Evolutionary conservation across 2,888 invertebrate genomes (phyloP).

Genomic region (Blera fallax): DNA sequence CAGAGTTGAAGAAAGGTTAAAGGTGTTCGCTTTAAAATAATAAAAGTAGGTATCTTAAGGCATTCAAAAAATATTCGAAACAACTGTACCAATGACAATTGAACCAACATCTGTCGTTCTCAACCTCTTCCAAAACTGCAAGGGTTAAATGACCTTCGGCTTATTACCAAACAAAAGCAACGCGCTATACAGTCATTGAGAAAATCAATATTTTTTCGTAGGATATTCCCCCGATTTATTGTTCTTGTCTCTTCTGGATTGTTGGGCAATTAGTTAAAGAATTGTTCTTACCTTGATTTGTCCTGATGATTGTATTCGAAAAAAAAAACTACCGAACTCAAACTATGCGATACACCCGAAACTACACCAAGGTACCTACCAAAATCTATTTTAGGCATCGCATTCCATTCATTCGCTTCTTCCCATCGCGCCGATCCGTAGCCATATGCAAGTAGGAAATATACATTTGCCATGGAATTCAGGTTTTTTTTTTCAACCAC

Average conservation of each 20-base stretch:
- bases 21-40: background rate
- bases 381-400: constrained; percentile 58
- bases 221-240: background rate
- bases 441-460: constrained; percentile 48
- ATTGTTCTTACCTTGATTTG: constrained; percentile 50
- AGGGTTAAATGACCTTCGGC: constrained; percentile 49
- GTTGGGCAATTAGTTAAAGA: constrained; percentile 38
- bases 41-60: background rate
- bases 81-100: background rate
- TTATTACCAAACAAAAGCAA: background rate
- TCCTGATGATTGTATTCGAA: background rate
- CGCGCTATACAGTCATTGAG: background rate
- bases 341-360: constrained; percentile 46
- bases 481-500: constrained; percentile 28
- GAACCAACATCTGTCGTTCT: background rate
- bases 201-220: constrained; percentile 34
- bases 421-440: constrained; percentile 9
- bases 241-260: constrained; percentile 4
- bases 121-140: background rate
- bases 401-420: constrained; percentile 47
- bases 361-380: constrained; percentile 39
- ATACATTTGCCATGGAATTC: constrained; percentile 35
- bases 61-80: background rate
- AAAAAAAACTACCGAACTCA: constrained; percentile 30
- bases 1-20: constrained; percentile 1